Evolutionary conservation across 2,888 invertebrate species (phyloP).

Genomic region (Brassicogethes aeneus): DNA sequence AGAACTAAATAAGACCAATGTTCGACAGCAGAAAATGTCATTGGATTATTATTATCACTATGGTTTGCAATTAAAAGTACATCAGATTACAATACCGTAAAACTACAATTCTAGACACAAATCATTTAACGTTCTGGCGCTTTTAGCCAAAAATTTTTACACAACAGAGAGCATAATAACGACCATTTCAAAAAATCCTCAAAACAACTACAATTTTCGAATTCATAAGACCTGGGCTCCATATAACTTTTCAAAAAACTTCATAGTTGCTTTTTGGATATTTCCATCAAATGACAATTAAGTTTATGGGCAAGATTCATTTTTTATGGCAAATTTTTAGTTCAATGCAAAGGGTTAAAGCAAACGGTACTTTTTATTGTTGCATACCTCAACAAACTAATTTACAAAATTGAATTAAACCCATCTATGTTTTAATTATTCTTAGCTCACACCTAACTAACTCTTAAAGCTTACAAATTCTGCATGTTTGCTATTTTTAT

Average conservation of each 20-base stretch:
- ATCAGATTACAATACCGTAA: slow-evolving; percentile 37
- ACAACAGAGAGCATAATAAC: neutral
- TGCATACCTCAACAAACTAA: neutral
- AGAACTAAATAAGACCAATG: slow-evolving; percentile 4
- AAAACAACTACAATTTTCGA: neutral
- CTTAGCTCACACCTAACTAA: too few relatives aligned
- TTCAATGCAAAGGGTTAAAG: too few relatives aligned
- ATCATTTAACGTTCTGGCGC: slow-evolving; percentile 28
- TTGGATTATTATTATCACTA: slow-evolving; percentile 30
- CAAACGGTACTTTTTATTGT: neutral
- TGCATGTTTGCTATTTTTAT: too few relatives aligned
- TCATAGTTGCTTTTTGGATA: too few relatives aligned
- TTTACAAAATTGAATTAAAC: too few relatives aligned
- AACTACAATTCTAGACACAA: slow-evolving; percentile 39
- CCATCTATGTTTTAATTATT: too few relatives aligned
- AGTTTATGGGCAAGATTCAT: neutral
- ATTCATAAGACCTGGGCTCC: slow-evolving; percentile 2
- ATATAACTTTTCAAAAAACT: neutral
- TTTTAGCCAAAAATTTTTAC: slow-evolving; percentile 19
- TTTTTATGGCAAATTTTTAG: too few relatives aligned
- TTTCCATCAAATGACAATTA: too few relatives aligned
- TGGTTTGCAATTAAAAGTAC: slow-evolving; percentile 37
- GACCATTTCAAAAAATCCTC: too few relatives aligned
- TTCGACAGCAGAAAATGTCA: slow-evolving; percentile 10
- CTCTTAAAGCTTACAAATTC: too few relatives aligned